Percentiles rank a stretch among this genome's conserved stretches.
Evolutionary conservation across 2,797 vertebrate species (phyloP).

Genomic region (Euphonia xanthogaster): DNA sequence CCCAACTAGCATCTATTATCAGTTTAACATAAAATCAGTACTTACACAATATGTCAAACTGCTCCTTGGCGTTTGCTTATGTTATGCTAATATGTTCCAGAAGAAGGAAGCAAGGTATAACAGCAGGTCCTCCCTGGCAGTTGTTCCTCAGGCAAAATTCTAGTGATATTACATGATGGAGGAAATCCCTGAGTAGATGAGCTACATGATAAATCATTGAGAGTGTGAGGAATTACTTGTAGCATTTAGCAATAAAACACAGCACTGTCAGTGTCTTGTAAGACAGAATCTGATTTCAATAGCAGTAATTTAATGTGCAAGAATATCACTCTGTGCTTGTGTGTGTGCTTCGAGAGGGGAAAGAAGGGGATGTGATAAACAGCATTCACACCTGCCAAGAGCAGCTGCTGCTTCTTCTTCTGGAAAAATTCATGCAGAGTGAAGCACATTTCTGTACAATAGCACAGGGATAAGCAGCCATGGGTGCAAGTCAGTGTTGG

Average conservation of each 20-base stretch:
- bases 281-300: conserved; percentile 9
- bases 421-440: not conserved
- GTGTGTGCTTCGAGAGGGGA: not conserved
- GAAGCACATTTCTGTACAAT: not conserved
- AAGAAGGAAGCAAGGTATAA: conserved; percentile 8
- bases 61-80: not conserved
- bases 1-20: not conserved
- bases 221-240: conserved; percentile 12
- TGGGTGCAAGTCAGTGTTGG: fast-evolving
- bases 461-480: not conserved
- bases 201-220: not conserved
- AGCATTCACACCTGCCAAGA: not conserved
- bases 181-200: conserved; percentile 24
- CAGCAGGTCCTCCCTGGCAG: not conserved
- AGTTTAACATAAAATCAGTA: conserved; percentile 8
- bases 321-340: not conserved
- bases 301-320: not conserved
- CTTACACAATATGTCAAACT: not conserved
- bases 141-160: conserved; percentile 47
- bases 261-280: not conserved
- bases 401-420: not conserved
- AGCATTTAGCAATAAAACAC: conserved; percentile 16
- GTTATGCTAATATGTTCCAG: conserved; percentile 10
- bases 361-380: not conserved
- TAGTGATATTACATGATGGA: not conserved